These are phyloP conservation scores for Saguinus midas DNA, from an alignment of 2,113 vertebrate genomes.

Conservation along the genomic window DNA sequence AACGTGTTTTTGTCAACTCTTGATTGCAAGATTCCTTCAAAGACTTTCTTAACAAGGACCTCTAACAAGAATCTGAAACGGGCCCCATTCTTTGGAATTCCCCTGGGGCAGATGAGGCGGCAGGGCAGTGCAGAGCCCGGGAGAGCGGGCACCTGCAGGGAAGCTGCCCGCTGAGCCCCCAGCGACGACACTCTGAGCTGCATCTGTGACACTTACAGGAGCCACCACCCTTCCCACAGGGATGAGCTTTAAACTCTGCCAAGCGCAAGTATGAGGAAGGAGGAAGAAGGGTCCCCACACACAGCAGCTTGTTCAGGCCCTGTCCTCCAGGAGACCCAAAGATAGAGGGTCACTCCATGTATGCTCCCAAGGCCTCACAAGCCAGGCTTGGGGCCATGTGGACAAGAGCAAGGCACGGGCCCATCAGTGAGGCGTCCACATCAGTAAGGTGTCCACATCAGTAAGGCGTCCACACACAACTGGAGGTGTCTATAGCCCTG, in stretches of 20 bases:
- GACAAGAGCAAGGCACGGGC: rapidly evolving
- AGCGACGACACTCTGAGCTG: too few relatives aligned
- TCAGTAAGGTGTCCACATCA: rapidly evolving
- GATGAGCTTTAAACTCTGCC: neutral
- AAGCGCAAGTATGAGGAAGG: neutral
- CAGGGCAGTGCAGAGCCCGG: rapidly evolving
- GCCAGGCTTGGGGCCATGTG: neutral
- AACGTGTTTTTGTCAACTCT: rapidly evolving
- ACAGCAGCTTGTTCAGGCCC: neutral
- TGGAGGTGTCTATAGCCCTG: neutral
- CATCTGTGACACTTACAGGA: neutral
- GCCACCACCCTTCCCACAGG: rapidly evolving
- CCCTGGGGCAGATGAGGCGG: rapidly evolving
- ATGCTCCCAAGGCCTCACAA: neutral
- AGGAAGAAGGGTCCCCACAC: too few relatives aligned
- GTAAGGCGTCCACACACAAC: rapidly evolving
- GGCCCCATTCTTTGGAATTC: neutral
- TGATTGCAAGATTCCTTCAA: too few relatives aligned
- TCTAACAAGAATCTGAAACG: neutral
- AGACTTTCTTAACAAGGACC: too few relatives aligned
- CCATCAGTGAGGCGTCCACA: rapidly evolving
- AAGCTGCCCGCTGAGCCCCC: rapidly evolving
- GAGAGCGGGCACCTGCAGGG: rapidly evolving
- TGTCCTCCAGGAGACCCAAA: too few relatives aligned
- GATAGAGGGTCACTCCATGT: rapidly evolving